Evolutionary conservation across 1,140 invertebrate genomes (phyloP), one percentile per base, ranked within the genome.

Genomic region (Alviniconcha marisindica): DNA sequence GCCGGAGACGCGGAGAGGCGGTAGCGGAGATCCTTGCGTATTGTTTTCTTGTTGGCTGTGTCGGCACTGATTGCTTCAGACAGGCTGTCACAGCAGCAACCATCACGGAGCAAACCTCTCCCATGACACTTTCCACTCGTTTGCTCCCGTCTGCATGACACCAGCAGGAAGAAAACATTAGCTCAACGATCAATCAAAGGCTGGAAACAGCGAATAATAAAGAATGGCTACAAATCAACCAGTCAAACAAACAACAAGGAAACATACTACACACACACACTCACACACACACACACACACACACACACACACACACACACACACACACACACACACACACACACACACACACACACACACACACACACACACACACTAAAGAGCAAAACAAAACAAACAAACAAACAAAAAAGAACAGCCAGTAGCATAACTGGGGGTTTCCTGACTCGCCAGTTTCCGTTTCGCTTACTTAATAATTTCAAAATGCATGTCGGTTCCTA

Each of bases 41-140:
- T 60, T 78, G 77, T 60, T 78, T 78, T 78, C 77, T 63, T 56
- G 51, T 63, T n/a, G 33, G 36, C 36, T 60, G 51, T 78, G 77
- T 60, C 51, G 15, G 14, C 4, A 21, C 36, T 78, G 63, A 78
- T 78, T 40, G 28, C n/a, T 78, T 51, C 51, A 78, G 74, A 77
- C 74, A 77, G 51, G 42, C 51, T 82, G 44, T 51, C 51, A 71
- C 38, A 82, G 44, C 69, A 28, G 54, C 56, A 56, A 31, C 63
- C 3, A 66, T 14, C 63, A 28, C 21, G 63, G 31, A 28, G 28
- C 63, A 33, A 66, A n/a, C 63, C 28, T 33, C 14, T 12, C 31
- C 33, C 63, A 5, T 66, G 63, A 66, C 63, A 36, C 63, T 24
- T 33, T 31, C 14, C 63, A 15, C 28, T 66, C 63, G 12, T 24